Evolutionary conservation across 1,140 invertebrate species (phyloP), one percentile per base, ranked within the genome.

Genomic region (Diorhabda elongata): DNA sequence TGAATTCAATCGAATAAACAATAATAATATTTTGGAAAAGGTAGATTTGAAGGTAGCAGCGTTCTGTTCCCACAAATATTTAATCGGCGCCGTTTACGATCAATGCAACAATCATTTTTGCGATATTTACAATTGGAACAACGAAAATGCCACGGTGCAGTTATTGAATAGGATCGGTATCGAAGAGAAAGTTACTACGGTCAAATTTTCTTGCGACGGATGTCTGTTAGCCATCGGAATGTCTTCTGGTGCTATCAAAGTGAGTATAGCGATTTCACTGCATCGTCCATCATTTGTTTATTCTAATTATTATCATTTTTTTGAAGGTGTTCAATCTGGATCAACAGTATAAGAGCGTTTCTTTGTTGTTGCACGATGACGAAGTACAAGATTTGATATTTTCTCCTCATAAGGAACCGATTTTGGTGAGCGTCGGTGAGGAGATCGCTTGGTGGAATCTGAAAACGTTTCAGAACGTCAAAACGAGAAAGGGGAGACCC

Each of bases 381-480:
- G 64, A 64, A n/a, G 68, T 75, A n/a, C 60, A 73, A 59, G 56
- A 69, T 41, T 56, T 75, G 42, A n/a, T 68, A 5, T 75, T 75
- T 61, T 72, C 69, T n/a, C 68, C 71, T 7, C 58, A 56, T 56
- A 60, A 71, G n/a, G 67, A 73, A 42, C 66, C 72, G 11, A 67
- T 71, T 62, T 61, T 75, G 52, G 67, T 75, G 5, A 75, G 74
- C 68, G 42, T 75, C 5, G 67, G 74, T 4, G 69, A 69, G 52
- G 66, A 73, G 52, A 69, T 75, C 5, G 69, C 71, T 0, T 73
- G 69, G 69, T 74, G 73, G 73, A 73, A 73, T 59, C 64, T 73
- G 4, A 66, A 43, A 52, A 26, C 44, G 9, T 71, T 73, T 41
- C 52, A 63, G 57, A 61, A 72, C 42, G 45, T 8, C 5, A 8